phyloP scores from a whole-genome alignment of 23 tunicate genomes.

The Corella eumyota region DNA sequence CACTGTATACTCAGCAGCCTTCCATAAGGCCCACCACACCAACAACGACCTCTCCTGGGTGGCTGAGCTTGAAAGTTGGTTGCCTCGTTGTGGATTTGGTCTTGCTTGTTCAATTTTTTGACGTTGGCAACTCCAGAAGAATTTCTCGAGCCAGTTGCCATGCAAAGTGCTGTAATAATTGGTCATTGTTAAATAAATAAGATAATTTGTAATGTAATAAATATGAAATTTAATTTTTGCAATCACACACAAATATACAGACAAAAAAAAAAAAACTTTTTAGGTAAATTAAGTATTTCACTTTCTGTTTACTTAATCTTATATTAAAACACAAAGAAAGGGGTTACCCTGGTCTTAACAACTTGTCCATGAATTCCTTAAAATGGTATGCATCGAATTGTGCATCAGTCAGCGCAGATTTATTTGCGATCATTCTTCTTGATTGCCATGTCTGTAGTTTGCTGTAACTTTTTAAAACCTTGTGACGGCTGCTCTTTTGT shows the following conservation, averaged over 20 bases:
- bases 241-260: too few relatives aligned
- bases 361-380: slow-evolving; percentile 30
- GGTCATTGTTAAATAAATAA: too few relatives aligned
- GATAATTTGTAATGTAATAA: too few relatives aligned
- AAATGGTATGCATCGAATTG: slow-evolving; percentile 65
- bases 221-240: too few relatives aligned
- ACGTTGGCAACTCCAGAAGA: slow-evolving; percentile 73
- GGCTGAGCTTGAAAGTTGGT: slow-evolving; percentile 5
- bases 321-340: too few relatives aligned
- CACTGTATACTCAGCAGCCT: slow-evolving; percentile 73
- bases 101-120: slow-evolving; percentile 10
- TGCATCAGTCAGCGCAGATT: slow-evolving; percentile 9
- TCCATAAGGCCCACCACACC: slow-evolving; percentile 76
- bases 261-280: too few relatives aligned
- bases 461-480: slow-evolving; percentile 7
- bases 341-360: slow-evolving; percentile 45
- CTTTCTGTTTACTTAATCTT: too few relatives aligned
- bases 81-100: slow-evolving; percentile 4
- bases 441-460: slow-evolving; percentile 60
- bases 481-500: slow-evolving; percentile 10
- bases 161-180: too few relatives aligned
- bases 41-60: slow-evolving; percentile 31
- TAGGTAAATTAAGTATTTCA: too few relatives aligned
- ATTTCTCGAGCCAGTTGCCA: slow-evolving; percentile 27
- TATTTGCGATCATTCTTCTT: slow-evolving; percentile 27